phyloP scores from a whole-genome alignment of 92 coral and sea anemone species.

The Paramuricea clavata region DNA sequence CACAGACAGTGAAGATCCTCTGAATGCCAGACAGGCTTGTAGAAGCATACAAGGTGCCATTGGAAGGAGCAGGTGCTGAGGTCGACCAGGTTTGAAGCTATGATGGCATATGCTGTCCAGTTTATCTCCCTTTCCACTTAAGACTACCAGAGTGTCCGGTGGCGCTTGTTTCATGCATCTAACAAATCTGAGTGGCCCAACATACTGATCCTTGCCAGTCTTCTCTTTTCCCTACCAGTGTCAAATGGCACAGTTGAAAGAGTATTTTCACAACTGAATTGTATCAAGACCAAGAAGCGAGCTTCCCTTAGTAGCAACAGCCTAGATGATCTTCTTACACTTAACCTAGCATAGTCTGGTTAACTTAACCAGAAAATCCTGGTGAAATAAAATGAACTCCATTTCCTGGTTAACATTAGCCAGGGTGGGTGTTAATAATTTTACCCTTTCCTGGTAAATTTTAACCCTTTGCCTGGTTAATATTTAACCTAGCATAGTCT shows the following conservation, averaged over 20 bases:
- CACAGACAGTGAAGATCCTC: constrained; percentile 27
- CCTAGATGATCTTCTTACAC: constrained; percentile 59
- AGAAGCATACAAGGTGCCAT: constrained; percentile 42
- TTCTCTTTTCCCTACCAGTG: constrained; percentile 75
- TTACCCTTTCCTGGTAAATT: too few relatives aligned
- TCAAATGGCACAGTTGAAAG: constrained; percentile 89
- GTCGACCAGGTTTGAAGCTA: constrained; percentile 38
- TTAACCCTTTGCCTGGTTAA: not conserved
- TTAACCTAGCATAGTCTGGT: too few relatives aligned
- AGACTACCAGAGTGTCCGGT: constrained; percentile 77
- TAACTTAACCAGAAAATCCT: too few relatives aligned
- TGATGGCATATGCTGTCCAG: constrained; percentile 36
- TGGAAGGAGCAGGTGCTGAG: constrained; percentile 52
- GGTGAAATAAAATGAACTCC: not conserved
- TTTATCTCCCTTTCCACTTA: constrained; percentile 68
- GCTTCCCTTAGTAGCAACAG: constrained; percentile 72
- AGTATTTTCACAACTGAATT: constrained; percentile 76
- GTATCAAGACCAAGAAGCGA: constrained; percentile 74
- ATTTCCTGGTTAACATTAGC: too few relatives aligned
- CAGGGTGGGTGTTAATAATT: too few relatives aligned
- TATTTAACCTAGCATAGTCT: not conserved
- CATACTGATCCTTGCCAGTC: constrained; percentile 72
- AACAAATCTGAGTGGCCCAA: constrained; percentile 68
- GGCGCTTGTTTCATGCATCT: constrained; percentile 71
- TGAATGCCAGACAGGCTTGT: constrained; percentile 40